Evolutionary conservation across 2,888 invertebrate genomes (phyloP), one percentile per base, ranked within the genome.

Genomic region (Netelia virgata): DNA sequence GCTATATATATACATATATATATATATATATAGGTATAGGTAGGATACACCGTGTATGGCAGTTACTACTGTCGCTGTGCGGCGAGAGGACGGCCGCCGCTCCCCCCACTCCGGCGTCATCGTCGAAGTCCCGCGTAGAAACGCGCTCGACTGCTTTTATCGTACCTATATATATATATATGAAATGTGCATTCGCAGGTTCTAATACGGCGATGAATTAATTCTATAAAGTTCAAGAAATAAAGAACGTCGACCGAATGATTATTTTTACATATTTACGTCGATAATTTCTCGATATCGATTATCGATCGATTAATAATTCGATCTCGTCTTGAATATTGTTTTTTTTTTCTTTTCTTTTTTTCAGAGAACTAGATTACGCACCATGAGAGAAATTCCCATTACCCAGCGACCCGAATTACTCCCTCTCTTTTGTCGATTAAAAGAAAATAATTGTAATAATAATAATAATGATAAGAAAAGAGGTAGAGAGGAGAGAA

Each of bases 61-160:
- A 16, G 41, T 64, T 64, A 64, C 64, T 64, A 18, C 55, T 64
- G 41, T 61, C 28, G 59, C 47, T 20, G 43, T 28, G 59, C 72
- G 50, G 55, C 36, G 59, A 43, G 59, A 59, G 23, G 28, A 28
- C 28, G 28, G 28, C 28, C 28, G 28, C 5, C 28, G 28, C 28
- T 28, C 28, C 28, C 28, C 28, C 28, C 28, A 28, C 28, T 20
- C 20, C 59, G 28, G 28, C 72, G 43, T 14, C 2, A 72, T 59
- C 72, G 72, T 59, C 55, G 43, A 43, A 43, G 57, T 59, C 43
- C 11, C 70, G 41, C 18, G 50, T 55, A 41, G 55, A 59, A 59
- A 59, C 59, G 59, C 20, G 59, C 59, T 59, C 59, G 55, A 55
- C 55, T 16, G 59, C 59, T 59, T 59, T 59, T 59, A 36, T 69